Conservation (phyloP, 2,888 invertebrate species). For the Yponomeuta cagnagella region DNA sequence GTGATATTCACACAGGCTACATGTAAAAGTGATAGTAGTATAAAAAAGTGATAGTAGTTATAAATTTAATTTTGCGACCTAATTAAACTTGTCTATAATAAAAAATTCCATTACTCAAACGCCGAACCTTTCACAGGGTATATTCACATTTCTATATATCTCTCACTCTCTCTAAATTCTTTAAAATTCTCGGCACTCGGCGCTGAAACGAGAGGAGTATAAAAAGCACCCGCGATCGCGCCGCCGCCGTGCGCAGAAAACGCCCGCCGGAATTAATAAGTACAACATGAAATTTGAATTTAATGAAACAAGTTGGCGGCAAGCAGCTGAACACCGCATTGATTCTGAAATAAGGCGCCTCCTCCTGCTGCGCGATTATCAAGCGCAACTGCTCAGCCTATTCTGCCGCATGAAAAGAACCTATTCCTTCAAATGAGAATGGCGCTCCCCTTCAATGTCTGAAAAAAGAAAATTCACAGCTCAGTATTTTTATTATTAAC, state of each 20-base stretch:
- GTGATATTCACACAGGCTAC: too few relatives aligned
- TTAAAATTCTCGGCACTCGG: conserved; percentile 26
- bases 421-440: conserved; percentile 8
- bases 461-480: conserved; percentile 7
- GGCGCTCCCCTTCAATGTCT: background rate
- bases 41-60: conserved; percentile 12
- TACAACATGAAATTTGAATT: conserved; percentile 76
- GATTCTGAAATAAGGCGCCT: conserved; percentile 52
- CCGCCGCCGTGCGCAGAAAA: conserved; percentile 47
- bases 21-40: conserved; percentile 11
- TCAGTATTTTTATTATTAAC: background rate
- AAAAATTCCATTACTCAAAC: conserved; percentile 21
- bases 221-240: conserved; percentile 49
- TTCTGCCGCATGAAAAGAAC: conserved; percentile 8
- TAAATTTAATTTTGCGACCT: background rate
- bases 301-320: conserved; percentile 73
- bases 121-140: conserved; percentile 22
- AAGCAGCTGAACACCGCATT: conserved; percentile 65
- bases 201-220: conserved; percentile 31
- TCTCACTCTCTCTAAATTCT: conserved; percentile 27
- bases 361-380: conserved; percentile 24
- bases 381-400: conserved; percentile 5
- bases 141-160: conserved; percentile 10
- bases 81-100: conserved; percentile 24
- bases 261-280: conserved; percentile 72